Evolutionary conservation across 2,113 vertebrate species (phyloP).

Genomic region (Dasyurus viverrinus): DNA sequence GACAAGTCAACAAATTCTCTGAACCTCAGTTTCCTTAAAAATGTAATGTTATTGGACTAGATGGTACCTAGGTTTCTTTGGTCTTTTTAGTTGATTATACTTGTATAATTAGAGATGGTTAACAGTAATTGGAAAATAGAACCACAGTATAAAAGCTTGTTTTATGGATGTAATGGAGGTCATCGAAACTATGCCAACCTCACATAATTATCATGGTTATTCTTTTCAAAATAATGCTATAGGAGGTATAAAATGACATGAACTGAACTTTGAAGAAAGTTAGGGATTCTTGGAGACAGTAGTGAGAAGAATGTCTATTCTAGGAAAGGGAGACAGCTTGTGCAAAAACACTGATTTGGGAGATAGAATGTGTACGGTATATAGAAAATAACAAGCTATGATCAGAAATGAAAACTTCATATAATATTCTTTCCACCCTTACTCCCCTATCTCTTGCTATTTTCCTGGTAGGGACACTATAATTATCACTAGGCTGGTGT

Average conservation of each 20-base stretch:
- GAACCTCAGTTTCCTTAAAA: not conserved
- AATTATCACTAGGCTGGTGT: not conserved
- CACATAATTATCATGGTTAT: not conserved
- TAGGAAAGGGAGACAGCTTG: not conserved
- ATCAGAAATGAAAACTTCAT: not conserved
- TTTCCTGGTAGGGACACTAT: not conserved
- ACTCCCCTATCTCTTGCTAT: not conserved
- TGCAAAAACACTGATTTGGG: not conserved
- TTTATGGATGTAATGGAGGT: not conserved
- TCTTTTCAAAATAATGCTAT: not conserved
- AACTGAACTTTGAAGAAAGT: not conserved
- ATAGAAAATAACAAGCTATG: not conserved
- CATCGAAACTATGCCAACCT: not conserved
- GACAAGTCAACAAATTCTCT: not conserved
- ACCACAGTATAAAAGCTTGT: not conserved
- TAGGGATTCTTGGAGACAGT: not conserved
- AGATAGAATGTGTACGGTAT: not conserved
- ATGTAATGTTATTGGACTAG: not conserved
- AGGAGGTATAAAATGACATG: not conserved
- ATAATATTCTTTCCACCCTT: not conserved
- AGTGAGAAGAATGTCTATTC: not conserved
- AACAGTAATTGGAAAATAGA: not conserved
- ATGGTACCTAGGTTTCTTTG: not conserved
- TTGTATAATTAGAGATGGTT: not conserved
- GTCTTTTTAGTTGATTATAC: not conserved